Evolutionary conservation across 2,113 vertebrate genomes (phyloP), one percentile per base, ranked within the genome.

Genomic region (Caloenas nicobarica): DNA sequence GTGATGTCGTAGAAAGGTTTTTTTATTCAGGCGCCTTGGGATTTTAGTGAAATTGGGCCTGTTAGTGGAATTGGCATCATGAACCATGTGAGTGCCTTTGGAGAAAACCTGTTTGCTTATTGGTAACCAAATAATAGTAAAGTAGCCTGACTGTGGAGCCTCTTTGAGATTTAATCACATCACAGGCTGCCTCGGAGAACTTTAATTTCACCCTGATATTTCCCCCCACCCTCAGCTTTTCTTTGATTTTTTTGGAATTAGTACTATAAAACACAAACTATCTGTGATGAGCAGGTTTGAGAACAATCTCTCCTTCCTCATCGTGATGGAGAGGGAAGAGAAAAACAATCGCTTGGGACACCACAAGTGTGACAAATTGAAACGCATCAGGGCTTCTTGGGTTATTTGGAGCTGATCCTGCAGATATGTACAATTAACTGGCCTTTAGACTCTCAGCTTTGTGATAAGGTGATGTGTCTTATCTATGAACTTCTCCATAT

Each of bases 71-170:
- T 94, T 97, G 97, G 97, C 97, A 96, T 94, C 44, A 2, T 57
- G 93, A 95, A 81, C 81, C 90, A 17, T 64, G 71, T 28, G 82
- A 93, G 91, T 90, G 82, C 92, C 97, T 97, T 98, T 96, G 95
- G 97, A 97, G 97, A 91, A 97, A 97, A 97, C 97, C 96, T 97
- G 82, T 96, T 91, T 97, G 93, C 96, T 98, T 96, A 97, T 91
- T 96, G 93, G 95, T 95, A 87, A 96, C 86, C 24, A 28, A 26
- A 95, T 97, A 93, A 80, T 93, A 96, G 93, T 76, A 77, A 95
- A 96, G 93, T 91, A 74, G 73, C 92, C 83, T 89, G 96, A 88
- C 74, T 85, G 64, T 17, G 15, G 89, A 87, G 80, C 90, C 88
- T 95, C 92, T 96, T 72, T 89, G 91, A 94, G 97, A 69, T 97